Percentiles rank a stretch among this genome's conserved stretches.
Evolutionary conservation across 2,797 vertebrate species (phyloP).

Genomic region (Liparis tanakae): DNA sequence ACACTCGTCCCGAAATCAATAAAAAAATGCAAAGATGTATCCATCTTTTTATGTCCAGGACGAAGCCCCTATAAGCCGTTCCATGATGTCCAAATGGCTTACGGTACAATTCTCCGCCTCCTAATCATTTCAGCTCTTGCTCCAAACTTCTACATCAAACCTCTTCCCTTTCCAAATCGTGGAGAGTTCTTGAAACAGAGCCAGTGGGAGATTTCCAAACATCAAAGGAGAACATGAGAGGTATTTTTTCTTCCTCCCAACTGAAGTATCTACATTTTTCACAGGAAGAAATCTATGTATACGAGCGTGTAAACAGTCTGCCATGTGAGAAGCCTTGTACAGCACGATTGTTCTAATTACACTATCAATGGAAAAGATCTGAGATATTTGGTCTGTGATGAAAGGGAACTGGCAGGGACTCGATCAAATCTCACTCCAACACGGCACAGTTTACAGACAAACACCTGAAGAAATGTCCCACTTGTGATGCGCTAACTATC

Average conservation of each 20-base stretch:
- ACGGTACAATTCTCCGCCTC: conserved; percentile 13
- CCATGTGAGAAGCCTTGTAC: conserved; percentile 9
- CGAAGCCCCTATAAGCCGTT: not conserved
- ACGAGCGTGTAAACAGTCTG: conserved; percentile 43
- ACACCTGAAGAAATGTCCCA: not conserved
- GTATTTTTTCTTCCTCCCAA: not conserved
- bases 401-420: conserved; percentile 2
- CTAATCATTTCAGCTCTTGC: conserved; percentile 42
- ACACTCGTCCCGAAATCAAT: not conserved
- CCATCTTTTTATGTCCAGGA: not conserved
- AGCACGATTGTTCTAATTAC: conserved; percentile 13
- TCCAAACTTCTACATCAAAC: conserved; percentile 43
- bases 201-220: conserved; percentile 56
- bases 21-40: conserved; percentile 1
- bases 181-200: conserved; percentile 50
- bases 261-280: conserved; percentile 33
- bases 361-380: not conserved
- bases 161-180: conserved; percentile 39
- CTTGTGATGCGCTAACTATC: not conserved
- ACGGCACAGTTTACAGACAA: not conserved
- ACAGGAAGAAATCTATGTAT: conserved; percentile 17
- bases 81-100: conserved; percentile 34
- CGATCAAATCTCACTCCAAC: too few relatives aligned
- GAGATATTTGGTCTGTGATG: not conserved
- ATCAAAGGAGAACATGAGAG: conserved; percentile 49